Evolutionary conservation across 23 tunicate species (phyloP).

Genomic region (Halocynthia aurantium): DNA sequence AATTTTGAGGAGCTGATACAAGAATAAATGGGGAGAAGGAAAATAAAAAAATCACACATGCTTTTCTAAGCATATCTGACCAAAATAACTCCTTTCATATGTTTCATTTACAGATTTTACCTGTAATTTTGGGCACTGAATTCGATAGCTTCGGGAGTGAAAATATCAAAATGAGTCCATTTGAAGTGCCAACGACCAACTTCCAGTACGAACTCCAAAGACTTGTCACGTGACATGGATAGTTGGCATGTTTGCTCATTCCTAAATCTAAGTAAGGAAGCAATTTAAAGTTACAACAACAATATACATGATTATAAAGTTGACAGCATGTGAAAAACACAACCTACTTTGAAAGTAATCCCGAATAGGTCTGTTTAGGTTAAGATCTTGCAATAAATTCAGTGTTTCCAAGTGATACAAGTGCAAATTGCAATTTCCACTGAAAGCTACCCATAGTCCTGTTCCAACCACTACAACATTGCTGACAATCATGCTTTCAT

Average conservation of each 20-base stretch:
- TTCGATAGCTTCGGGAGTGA: constrained; percentile 85
- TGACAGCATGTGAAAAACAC: background rate
- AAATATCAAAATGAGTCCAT: constrained; percentile 72
- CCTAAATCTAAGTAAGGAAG: constrained; percentile 21
- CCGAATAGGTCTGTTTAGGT: constrained; percentile 53
- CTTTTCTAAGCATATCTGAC: background rate
- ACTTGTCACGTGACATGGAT: constrained; percentile 49
- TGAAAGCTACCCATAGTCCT: constrained; percentile 88
- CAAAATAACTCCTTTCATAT: background rate
- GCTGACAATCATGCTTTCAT: constrained; percentile 1
- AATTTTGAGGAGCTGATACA: no score
- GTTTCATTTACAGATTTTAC: constrained; percentile 4
- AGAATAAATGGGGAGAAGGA: no score
- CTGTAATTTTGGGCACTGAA: constrained; percentile 90
- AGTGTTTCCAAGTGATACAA: constrained; percentile 76
- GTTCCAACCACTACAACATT: constrained; percentile 65
- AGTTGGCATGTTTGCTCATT: constrained; percentile 16
- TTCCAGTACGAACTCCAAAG: constrained; percentile 65
- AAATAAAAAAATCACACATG: no score
- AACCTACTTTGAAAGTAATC: constrained; percentile 75
- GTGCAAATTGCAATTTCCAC: constrained; percentile 48
- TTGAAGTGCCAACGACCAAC: constrained; percentile 75
- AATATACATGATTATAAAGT: background rate
- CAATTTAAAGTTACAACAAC: background rate
- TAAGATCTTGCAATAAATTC: constrained; percentile 56